phyloP scores from a whole-genome alignment of 2,888 invertebrate species.

The Zeuzera pyrina region DNA sequence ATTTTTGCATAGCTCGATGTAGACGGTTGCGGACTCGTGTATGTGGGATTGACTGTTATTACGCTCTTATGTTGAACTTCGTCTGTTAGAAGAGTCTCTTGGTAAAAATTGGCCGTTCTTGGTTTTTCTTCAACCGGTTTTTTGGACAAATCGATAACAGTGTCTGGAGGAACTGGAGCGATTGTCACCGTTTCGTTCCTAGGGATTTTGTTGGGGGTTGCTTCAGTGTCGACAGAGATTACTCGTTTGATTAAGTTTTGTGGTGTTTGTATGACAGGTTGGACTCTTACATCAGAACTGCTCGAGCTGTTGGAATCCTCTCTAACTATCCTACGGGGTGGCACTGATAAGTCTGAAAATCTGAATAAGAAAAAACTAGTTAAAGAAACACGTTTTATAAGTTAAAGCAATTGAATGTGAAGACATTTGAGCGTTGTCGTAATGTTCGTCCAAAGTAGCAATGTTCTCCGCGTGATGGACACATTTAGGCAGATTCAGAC shows the following conservation, averaged over 20 bases:
- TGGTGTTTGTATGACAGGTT: conserved; percentile 24
- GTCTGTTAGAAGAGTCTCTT: conserved; percentile 46
- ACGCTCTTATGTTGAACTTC: conserved; percentile 47
- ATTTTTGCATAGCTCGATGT: conserved; percentile 46
- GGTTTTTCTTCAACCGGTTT: conserved; percentile 33
- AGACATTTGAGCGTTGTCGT: too few relatives aligned
- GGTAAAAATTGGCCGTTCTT: conserved; percentile 55
- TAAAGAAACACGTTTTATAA: too few relatives aligned
- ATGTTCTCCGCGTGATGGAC: too few relatives aligned
- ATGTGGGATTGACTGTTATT: conserved; percentile 52
- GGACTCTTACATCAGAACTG: conserved; percentile 33
- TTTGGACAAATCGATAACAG: conserved; percentile 49
- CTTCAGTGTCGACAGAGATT: not conserved
- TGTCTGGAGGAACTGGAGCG: conserved; percentile 25
- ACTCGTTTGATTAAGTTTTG: conserved; percentile 26
- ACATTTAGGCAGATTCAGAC: too few relatives aligned
- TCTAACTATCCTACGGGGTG: conserved; percentile 39
- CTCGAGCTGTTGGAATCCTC: conserved; percentile 57
- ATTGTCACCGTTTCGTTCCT: conserved; percentile 34
- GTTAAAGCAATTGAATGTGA: too few relatives aligned
- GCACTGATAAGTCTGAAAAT: conserved; percentile 41
- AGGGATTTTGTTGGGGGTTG: not conserved
- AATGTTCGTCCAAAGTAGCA: too few relatives aligned
- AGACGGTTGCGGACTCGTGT: conserved; percentile 54
- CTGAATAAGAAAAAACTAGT: conserved; percentile 23